These are phyloP conservation scores for Hypothenemus hampei DNA, from an alignment of 1,140 invertebrate species.

Conservation along the genomic window DNA sequence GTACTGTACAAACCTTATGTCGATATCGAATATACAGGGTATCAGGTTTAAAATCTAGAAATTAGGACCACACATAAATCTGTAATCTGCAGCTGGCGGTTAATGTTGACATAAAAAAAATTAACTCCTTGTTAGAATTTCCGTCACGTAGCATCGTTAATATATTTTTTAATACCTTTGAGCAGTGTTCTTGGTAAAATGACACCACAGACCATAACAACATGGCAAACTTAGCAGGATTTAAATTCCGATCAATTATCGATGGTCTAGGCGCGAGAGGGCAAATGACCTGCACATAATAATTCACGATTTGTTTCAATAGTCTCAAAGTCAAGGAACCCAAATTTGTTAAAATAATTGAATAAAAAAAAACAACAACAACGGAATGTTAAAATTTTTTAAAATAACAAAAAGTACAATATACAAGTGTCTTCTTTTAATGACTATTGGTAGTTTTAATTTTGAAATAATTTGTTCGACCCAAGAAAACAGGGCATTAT, in stretches of 20 bases:
- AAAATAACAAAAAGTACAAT: too few relatives aligned
- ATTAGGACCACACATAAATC: constrained; percentile 1
- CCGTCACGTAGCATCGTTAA: constrained; percentile 1
- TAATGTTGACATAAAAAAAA: constrained; percentile 4
- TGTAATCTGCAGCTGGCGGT: constrained; percentile 3
- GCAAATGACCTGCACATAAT: constrained; percentile 3
- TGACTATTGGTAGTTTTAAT: too few relatives aligned
- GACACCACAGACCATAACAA: constrained; percentile 1
- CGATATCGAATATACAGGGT: constrained; percentile 2
- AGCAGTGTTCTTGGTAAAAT: constrained; percentile 3
- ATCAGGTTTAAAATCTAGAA: constrained; percentile 1
- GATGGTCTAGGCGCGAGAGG: neutral
- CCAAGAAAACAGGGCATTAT: too few relatives aligned
- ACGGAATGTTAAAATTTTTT: too few relatives aligned
- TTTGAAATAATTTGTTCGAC: too few relatives aligned
- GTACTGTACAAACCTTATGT: too few relatives aligned
- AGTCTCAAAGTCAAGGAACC: too few relatives aligned
- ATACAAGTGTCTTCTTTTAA: too few relatives aligned
- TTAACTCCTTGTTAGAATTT: neutral
- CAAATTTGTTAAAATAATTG: too few relatives aligned
- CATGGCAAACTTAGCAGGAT: constrained; percentile 2
- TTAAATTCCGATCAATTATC: constrained; percentile 4
- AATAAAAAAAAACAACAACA: too few relatives aligned
- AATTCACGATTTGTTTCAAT: too few relatives aligned
- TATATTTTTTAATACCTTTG: neutral